Percentiles rank a stretch among this genome's conserved stretches.
Evolutionary conservation across 2,113 vertebrate genomes (phyloP).

Genomic region (Monopterus albus): DNA sequence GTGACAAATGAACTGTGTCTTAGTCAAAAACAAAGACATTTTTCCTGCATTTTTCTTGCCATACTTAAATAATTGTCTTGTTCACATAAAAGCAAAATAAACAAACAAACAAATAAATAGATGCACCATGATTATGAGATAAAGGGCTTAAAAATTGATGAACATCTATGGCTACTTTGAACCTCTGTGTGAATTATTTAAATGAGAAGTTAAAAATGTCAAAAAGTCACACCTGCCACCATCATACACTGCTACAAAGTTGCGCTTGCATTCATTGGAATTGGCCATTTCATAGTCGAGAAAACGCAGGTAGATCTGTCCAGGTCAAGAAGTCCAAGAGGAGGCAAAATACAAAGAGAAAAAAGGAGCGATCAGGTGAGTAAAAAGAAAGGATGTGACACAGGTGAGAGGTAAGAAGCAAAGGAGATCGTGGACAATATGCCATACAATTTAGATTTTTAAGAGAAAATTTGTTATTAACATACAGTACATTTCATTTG

Average conservation of each 20-base stretch:
- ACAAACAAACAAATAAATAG: no score
- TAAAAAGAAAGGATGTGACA: not conserved
- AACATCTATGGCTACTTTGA: not conserved
- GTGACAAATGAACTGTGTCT: no score
- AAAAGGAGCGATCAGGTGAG: slow-evolving; percentile 23
- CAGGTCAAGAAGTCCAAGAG: slow-evolving; percentile 37
- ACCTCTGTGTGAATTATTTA: not conserved
- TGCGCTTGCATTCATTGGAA: slow-evolving; percentile 98
- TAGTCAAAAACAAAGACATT: no score
- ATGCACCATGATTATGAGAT: not conserved
- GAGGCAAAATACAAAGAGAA: slow-evolving; percentile 5
- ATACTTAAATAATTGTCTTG: slow-evolving; percentile 1
- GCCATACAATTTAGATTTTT: no score
- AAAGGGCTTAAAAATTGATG: not conserved
- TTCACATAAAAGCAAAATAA: not conserved
- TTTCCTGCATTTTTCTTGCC: no score
- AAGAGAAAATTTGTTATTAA: no score
- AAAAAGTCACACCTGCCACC: slow-evolving; percentile 85
- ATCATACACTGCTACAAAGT: slow-evolving; percentile 98
- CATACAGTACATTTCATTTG: no score
- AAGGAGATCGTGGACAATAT: no score
- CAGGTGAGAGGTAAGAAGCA: no score
- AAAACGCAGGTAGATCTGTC: slow-evolving; percentile 96
- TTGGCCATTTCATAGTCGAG: slow-evolving; percentile 99
- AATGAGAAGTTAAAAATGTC: slow-evolving; percentile 10